phyloP scores from a whole-genome alignment of 1,140 invertebrate genomes.

The Halesus radiatus region DNA sequence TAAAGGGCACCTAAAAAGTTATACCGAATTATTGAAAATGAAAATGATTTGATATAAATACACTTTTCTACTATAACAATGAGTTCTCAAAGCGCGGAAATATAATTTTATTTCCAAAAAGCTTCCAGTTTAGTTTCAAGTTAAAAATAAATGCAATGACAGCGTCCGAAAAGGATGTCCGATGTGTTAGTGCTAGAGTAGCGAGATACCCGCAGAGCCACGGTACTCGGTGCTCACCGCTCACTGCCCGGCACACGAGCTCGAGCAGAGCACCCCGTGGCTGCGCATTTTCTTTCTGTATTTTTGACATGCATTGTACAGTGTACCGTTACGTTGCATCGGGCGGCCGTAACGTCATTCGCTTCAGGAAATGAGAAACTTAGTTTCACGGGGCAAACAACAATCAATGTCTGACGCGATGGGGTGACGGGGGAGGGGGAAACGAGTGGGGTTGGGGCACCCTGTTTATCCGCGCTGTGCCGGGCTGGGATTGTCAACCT shows the following conservation, averaged over 20 bases:
- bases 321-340: background rate
- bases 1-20: too few relatives aligned
- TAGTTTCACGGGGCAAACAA: conserved; percentile 43
- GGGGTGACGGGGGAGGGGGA: background rate
- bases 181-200: background rate
- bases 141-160: too few relatives aligned
- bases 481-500: conserved; percentile 18
- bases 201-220: background rate
- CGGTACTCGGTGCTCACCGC: background rate
- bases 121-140: too few relatives aligned
- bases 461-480: background rate
- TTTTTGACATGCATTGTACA: conserved; percentile 30
- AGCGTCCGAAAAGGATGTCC: too few relatives aligned
- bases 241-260: too few relatives aligned
- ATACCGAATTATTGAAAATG: too few relatives aligned
- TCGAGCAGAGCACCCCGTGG: background rate
- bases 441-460: too few relatives aligned
- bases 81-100: too few relatives aligned
- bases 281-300: background rate
- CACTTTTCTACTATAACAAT: too few relatives aligned
- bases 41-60: too few relatives aligned
- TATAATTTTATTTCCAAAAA: too few relatives aligned
- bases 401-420: conserved; percentile 28
- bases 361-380: conserved; percentile 47
- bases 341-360: conserved; percentile 30